Percentiles rank a stretch among this genome's conserved stretches.
phyloP scores from a whole-genome alignment of 2,113 vertebrate genomes.

The Cebus imitator region DNA sequence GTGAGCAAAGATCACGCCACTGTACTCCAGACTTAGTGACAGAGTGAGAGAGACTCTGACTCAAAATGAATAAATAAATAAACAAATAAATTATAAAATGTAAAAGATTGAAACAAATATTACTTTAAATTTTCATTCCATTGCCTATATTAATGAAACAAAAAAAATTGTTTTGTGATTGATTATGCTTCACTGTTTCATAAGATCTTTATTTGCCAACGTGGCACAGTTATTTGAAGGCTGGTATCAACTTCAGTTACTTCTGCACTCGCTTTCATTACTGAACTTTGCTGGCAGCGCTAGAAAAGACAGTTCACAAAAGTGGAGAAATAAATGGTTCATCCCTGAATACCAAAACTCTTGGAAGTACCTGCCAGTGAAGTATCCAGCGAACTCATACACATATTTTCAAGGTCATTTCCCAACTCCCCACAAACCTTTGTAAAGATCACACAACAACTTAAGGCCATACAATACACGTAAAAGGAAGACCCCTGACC shows the following conservation, averaged over 20 bases:
- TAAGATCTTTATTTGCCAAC: background rate
- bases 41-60: too few species aligned
- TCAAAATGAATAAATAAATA: too few species aligned
- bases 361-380: too few species aligned
- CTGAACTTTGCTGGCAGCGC: background rate
- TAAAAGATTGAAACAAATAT: background rate
- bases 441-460: too few species aligned
- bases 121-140: background rate
- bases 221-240: background rate
- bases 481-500: fast-evolving
- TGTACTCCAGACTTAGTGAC: too few species aligned
- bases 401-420: background rate
- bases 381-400: background rate
- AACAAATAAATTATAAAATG: background rate
- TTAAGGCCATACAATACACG: background rate
- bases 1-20: too few species aligned
- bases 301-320: background rate
- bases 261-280: background rate
- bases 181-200: background rate
- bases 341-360: background rate
- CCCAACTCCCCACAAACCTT: background rate
- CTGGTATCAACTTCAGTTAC: background rate
- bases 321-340: background rate
- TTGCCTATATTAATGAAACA: background rate
- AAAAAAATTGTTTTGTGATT: background rate